These are phyloP conservation scores for Lepidocyrtoides sp. DNA, from an alignment of 2,888 invertebrate species.

Conservation along the genomic window DNA sequence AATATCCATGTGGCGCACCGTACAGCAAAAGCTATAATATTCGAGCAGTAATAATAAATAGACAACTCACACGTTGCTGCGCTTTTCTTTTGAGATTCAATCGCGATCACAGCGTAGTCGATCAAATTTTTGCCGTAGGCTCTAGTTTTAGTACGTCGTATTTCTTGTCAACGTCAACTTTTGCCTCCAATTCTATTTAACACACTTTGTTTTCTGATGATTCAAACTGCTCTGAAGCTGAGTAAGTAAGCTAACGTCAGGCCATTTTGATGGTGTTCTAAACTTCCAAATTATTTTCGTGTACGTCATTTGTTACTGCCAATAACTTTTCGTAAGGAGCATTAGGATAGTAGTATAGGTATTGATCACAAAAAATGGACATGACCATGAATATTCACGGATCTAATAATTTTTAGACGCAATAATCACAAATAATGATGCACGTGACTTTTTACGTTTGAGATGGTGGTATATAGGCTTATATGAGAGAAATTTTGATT, in stretches of 20 bases:
- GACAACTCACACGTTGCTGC: constrained; percentile 25
- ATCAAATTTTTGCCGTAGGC: constrained; percentile 45
- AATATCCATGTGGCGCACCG: background rate
- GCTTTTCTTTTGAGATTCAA: background rate
- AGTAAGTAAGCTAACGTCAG: background rate
- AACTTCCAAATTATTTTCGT: background rate
- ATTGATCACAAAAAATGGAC: constrained; percentile 12
- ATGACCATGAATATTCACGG: constrained; percentile 63
- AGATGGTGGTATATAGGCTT: too few relatives aligned
- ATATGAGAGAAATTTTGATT: too few relatives aligned
- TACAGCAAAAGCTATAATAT: background rate
- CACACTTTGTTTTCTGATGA: background rate
- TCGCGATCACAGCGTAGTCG: constrained; percentile 4
- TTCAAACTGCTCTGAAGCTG: background rate
- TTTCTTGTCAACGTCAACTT: constrained; percentile 27
- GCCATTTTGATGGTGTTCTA: background rate
- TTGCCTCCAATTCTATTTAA: background rate
- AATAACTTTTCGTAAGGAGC: background rate
- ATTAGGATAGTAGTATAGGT: constrained; percentile 23
- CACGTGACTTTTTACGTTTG: too few relatives aligned
- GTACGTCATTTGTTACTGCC: constrained; percentile 36
- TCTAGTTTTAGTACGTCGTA: constrained; percentile 43
- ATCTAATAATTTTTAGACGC: constrained; percentile 39
- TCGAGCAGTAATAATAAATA: background rate
- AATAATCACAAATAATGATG: background rate